Percentiles rank a stretch among this genome's conserved stretches.
phyloP scores from a whole-genome alignment of 2,888 invertebrate species.

The Megaustenia siamemsis region DNA sequence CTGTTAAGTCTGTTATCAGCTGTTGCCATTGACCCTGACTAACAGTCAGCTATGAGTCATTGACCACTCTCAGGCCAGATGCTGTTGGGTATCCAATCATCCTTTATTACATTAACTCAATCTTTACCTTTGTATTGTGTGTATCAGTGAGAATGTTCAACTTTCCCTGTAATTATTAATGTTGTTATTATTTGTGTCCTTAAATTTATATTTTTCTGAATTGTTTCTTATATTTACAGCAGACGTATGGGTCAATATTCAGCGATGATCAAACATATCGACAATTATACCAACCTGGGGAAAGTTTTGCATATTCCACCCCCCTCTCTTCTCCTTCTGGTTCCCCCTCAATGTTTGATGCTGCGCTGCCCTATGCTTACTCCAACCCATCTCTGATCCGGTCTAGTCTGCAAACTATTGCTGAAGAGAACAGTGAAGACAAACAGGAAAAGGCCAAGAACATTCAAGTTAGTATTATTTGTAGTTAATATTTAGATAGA shows the following conservation, averaged over 20 bases:
- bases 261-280: conserved; percentile 73
- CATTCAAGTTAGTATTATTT: not conserved
- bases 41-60: too few relatives aligned
- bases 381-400: conserved; percentile 55
- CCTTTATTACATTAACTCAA: too few relatives aligned
- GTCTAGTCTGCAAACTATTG: conserved; percentile 65
- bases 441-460: conserved; percentile 30
- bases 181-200: too few relatives aligned
- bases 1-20: too few relatives aligned
- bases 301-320: conserved; percentile 66
- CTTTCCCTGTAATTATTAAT: too few relatives aligned
- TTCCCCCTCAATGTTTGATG: conserved; percentile 49
- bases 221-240: conserved; percentile 29
- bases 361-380: conserved; percentile 47
- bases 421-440: conserved; percentile 58
- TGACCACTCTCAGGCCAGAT: too few relatives aligned
- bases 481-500: too few relatives aligned
- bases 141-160: too few relatives aligned
- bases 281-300: conserved; percentile 73
- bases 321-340: conserved; percentile 58
- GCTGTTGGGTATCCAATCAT: too few relatives aligned
- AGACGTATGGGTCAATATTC: conserved; percentile 75
- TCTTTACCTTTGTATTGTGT: too few relatives aligned
- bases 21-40: too few relatives aligned
- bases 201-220: not conserved